These are phyloP conservation scores for Pagrus major DNA, from an alignment of 2,113 vertebrate species.

Conservation along the genomic window DNA sequence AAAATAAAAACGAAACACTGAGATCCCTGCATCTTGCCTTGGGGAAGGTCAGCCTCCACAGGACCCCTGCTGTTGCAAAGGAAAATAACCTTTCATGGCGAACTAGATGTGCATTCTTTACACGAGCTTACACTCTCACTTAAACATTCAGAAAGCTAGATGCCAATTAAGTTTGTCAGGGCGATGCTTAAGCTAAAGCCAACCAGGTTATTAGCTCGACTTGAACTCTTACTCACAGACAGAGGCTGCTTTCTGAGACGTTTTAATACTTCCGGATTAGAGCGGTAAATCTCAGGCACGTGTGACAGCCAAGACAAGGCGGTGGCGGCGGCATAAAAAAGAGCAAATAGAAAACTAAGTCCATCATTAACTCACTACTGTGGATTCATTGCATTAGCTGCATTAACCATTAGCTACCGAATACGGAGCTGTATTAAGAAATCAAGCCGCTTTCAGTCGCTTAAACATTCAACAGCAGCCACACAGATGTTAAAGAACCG, in stretches of 20 bases:
- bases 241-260: slow-evolving; percentile 30
- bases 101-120: neutral
- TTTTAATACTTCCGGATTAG: slow-evolving; percentile 65
- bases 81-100: neutral
- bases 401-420: slow-evolving; percentile 31
- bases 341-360: slow-evolving; percentile 25
- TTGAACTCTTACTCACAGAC: slow-evolving; percentile 52
- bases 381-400: slow-evolving; percentile 19
- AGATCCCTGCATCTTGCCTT: slow-evolving; percentile 52
- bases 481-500: neutral
- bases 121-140: slow-evolving; percentile 25
- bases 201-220: slow-evolving; percentile 46
- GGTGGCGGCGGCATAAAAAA: neutral
- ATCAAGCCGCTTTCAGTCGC: slow-evolving; percentile 13
- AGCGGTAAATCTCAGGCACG: slow-evolving; percentile 45
- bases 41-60: slow-evolving; percentile 35
- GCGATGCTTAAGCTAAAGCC: slow-evolving; percentile 29
- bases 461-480: neutral
- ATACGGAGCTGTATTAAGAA: neutral
- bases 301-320: slow-evolving; percentile 31
- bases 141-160: slow-evolving; percentile 17
- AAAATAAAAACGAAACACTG: neutral
- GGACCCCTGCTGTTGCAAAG: neutral
- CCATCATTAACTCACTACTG: slow-evolving; percentile 16
- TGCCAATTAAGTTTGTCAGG: slow-evolving; percentile 48